Conservation (phyloP, 1,140 invertebrate genomes). For the Drosophila kohkoa region DNA sequence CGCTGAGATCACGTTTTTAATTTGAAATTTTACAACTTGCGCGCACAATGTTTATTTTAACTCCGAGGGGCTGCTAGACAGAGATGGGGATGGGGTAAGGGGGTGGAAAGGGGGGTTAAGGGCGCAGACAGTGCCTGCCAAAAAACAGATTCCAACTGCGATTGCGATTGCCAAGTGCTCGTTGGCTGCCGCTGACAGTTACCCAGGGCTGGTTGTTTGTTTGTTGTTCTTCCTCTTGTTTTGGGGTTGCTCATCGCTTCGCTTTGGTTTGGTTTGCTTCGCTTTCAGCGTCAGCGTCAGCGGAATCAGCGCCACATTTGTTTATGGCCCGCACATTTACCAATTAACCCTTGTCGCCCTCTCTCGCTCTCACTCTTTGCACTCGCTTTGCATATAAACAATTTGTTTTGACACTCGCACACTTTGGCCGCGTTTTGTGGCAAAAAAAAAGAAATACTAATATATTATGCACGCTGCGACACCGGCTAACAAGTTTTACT, state of each 20-base stretch:
- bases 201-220: not conserved
- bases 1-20: constrained; percentile 83
- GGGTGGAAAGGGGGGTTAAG: not conserved
- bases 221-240: no score
- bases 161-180: constrained; percentile 56
- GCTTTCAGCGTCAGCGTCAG: not conserved
- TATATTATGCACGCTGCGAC: constrained; percentile 29
- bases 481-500: constrained; percentile 35
- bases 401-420: constrained; percentile 63
- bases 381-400: constrained; percentile 55
- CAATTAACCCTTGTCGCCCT: constrained; percentile 57
- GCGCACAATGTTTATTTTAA: constrained; percentile 82
- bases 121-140: constrained; percentile 5
- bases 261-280: not conserved
- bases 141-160: constrained; percentile 40
- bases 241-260: constrained; percentile 19
- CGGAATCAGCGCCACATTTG: constrained; percentile 43
- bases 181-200: constrained; percentile 9
- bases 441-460: constrained; percentile 8
- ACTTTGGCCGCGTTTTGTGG: constrained; percentile 32
- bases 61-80: not conserved
- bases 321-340: constrained; percentile 44
- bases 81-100: not conserved
- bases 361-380: constrained; percentile 3
- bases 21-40: constrained; percentile 83